Percentiles rank a stretch among this genome's conserved stretches.
These are phyloP conservation scores for Mystacornis crossleyi DNA, from an alignment of 2,113 vertebrate species.

Conservation along the genomic window DNA sequence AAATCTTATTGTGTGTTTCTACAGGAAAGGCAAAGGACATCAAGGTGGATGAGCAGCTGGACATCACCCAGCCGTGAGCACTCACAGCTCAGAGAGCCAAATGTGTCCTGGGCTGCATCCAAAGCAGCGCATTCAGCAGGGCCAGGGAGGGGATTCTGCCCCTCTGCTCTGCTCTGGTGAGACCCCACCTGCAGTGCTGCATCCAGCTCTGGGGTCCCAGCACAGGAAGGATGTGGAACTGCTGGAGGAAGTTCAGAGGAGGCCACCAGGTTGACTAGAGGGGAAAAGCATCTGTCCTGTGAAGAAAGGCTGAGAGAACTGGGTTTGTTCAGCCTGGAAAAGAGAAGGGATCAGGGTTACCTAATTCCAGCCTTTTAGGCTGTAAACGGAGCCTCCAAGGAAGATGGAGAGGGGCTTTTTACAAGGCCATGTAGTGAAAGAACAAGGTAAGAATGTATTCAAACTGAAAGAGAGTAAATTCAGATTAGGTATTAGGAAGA, in stretches of 20 bases:
- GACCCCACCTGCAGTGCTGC: accelerated
- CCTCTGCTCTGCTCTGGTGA: not conserved
- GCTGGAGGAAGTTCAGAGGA: not conserved
- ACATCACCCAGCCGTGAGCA: not conserved
- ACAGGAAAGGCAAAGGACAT: not conserved
- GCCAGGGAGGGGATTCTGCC: not conserved
- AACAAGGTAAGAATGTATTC: too few species aligned
- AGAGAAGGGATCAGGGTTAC: not conserved
- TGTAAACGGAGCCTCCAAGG: not conserved
- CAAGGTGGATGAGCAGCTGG: accelerated
- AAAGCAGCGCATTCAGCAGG: not conserved
- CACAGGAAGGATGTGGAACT: not conserved
- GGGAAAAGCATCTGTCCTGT: not conserved
- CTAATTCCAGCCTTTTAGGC: not conserved
- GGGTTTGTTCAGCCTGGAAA: not conserved
- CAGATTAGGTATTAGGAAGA: not conserved
- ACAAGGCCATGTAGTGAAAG: not conserved
- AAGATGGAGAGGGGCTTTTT: not conserved
- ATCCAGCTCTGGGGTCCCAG: accelerated
- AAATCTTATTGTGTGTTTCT: not conserved
- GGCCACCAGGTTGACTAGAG: not conserved
- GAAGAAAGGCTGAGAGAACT: not conserved
- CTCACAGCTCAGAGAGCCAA: not conserved
- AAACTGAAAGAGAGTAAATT: not conserved
- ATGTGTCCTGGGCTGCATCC: not conserved